Percentiles rank a stretch among this genome's conserved stretches.
Conservation (phyloP, 2,797 vertebrate genomes). For the Leptodactylus fallax region DNA sequence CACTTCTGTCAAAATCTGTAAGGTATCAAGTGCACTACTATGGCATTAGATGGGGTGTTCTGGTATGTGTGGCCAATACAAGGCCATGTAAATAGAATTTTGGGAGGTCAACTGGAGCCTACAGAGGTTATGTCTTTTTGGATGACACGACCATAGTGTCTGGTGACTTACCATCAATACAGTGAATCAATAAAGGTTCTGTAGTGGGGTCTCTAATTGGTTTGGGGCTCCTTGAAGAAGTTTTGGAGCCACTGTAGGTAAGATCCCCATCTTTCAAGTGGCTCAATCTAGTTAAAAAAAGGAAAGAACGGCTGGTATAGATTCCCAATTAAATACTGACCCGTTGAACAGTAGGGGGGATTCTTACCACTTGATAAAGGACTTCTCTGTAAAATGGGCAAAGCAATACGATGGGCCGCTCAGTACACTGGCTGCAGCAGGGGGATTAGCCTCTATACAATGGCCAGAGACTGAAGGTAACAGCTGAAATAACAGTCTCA, state of each 20-base stretch:
- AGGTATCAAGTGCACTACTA: too few species aligned
- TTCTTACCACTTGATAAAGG: not conserved
- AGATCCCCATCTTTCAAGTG: not conserved
- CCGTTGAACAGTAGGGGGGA: not conserved
- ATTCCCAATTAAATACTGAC: not conserved
- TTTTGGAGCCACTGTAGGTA: not conserved
- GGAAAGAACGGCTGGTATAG: not conserved
- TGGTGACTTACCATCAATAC: too few species aligned
- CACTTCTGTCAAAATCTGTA: too few species aligned
- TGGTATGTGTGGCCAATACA: too few species aligned
- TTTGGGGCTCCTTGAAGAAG: not conserved
- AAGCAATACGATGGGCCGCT: not conserved
- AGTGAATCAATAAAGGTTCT: too few species aligned
- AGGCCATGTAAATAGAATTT: too few species aligned
- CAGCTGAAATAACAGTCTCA: slow-evolving; percentile 55
- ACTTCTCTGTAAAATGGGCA: not conserved
- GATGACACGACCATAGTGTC: too few species aligned
- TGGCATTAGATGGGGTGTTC: too few species aligned
- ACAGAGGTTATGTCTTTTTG: too few species aligned
- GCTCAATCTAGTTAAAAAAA: not conserved
- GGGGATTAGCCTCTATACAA: slow-evolving; percentile 28
- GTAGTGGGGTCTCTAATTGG: not conserved
- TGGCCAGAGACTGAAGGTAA: slow-evolving; percentile 39
- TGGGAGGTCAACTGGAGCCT: too few species aligned
- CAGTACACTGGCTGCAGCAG: slow-evolving; percentile 18